A percentile compares a stretch with the other conserved stretches of the same genome.
Conservation (phyloP, 2,888 invertebrate genomes). For the Mylabris sibirica region DNA sequence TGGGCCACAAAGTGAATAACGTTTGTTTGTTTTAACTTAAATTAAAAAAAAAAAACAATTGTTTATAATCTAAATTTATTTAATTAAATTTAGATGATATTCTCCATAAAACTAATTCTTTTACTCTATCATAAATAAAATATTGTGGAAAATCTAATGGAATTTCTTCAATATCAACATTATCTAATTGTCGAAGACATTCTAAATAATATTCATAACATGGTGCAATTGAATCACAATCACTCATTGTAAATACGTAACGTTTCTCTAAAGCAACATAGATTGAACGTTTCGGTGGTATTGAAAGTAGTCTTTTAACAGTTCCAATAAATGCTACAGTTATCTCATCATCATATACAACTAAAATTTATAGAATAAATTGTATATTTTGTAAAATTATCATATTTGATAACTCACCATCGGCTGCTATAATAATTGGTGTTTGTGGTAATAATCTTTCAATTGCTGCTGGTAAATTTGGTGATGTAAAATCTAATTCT, state of each 20-base stretch:
- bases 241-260: slow-evolving; percentile 83
- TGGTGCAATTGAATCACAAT: slow-evolving; percentile 83
- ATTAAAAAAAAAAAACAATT: background rate
- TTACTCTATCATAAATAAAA: slow-evolving; percentile 81
- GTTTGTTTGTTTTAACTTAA: slow-evolving; percentile 28
- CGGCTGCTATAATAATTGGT: slow-evolving; percentile 80
- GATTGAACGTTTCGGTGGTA: slow-evolving; percentile 66
- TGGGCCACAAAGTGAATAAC: slow-evolving; percentile 26
- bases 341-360: slow-evolving; percentile 83
- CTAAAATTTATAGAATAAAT: slow-evolving; percentile 61
- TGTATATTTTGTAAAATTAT: slow-evolving; percentile 19
- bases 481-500: slow-evolving; percentile 74
- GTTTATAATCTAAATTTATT: background rate
- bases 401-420: slow-evolving; percentile 67
- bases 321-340: slow-evolving; percentile 82
- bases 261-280: slow-evolving; percentile 86
- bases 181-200: slow-evolving; percentile 65
- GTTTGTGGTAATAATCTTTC: slow-evolving; percentile 66
- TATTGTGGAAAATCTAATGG: slow-evolving; percentile 79
- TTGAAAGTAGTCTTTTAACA: slow-evolving; percentile 70
- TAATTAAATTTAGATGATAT: slow-evolving; percentile 58
- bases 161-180: slow-evolving; percentile 70
- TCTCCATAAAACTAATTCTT: slow-evolving; percentile 79
- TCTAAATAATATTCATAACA: slow-evolving; percentile 85
- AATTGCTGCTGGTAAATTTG: slow-evolving; percentile 67